phyloP scores from a whole-genome alignment of 1,140 invertebrate genomes.

The Drosophila sp. region DNA sequence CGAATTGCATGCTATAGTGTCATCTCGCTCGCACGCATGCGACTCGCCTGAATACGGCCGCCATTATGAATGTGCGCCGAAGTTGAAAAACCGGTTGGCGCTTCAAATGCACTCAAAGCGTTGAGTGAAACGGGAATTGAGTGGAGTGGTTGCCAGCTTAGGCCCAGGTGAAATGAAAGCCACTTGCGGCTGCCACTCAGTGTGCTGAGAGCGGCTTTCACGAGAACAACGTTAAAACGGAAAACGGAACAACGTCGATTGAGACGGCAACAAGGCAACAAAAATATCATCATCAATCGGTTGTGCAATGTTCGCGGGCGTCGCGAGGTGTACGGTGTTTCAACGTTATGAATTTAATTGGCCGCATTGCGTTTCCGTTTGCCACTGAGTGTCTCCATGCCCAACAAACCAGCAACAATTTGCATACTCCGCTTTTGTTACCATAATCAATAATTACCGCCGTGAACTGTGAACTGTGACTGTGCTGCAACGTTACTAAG shows the following conservation, averaged over 20 bases:
- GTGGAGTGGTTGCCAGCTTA: constrained; percentile 41
- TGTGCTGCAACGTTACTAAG: background rate
- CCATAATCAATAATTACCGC: constrained; percentile 45
- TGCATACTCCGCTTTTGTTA: constrained; percentile 11
- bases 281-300: constrained; percentile 13
- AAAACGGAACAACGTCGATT: constrained; percentile 27
- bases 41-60: constrained; percentile 55
- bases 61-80: constrained; percentile 77
- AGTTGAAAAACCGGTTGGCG: constrained; percentile 73
- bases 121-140: constrained; percentile 47
- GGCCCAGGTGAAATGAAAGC: constrained; percentile 66
- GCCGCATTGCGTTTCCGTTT: constrained; percentile 57
- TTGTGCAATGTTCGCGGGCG: constrained; percentile 38
- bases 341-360: constrained; percentile 70
- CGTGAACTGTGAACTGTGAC: constrained; percentile 24
- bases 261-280: constrained; percentile 13
- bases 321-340: constrained; percentile 5
- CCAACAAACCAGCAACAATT: too few relatives aligned
- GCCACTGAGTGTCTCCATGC: constrained; percentile 16
- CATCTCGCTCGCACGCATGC: constrained; percentile 47
- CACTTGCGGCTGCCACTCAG: constrained; percentile 63
- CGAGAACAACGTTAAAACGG: constrained; percentile 79
- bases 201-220: constrained; percentile 81
- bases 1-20: constrained; percentile 24
- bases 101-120: constrained; percentile 60